Percentiles rank a stretch among this genome's conserved stretches.
Evolutionary conservation across 1,140 invertebrate genomes (phyloP).

Genomic region (Orchestia grillus): DNA sequence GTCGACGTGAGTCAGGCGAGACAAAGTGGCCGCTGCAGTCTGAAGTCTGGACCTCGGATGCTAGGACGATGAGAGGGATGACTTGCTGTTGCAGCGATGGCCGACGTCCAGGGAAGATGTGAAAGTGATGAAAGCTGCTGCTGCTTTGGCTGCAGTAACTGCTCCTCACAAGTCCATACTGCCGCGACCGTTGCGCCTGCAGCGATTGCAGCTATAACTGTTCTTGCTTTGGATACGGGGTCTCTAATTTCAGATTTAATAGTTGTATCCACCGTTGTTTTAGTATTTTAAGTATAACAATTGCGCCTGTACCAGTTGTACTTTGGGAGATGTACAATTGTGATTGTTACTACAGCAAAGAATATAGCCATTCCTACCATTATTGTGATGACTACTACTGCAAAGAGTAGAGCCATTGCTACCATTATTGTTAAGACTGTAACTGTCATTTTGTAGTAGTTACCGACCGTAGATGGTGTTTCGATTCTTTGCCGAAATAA

Average conservation of each 20-base stretch:
- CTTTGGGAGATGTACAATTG: too few relatives aligned
- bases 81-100: neutral
- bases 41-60: neutral
- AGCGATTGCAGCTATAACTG: neutral
- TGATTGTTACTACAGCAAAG: too few relatives aligned
- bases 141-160: neutral
- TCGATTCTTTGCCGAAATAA: neutral
- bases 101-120: neutral
- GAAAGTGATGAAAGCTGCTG: slow-evolving; percentile 46
- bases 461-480: too few relatives aligned
- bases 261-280: neutral
- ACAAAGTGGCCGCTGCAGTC: neutral
- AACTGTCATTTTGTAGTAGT: neutral
- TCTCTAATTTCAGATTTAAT: neutral
- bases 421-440: neutral
- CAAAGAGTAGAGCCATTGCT: neutral
- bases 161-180: neutral
- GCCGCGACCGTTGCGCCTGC: too few relatives aligned
- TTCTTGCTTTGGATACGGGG: neutral
- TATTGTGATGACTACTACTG: too few relatives aligned
- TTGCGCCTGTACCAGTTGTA: too few relatives aligned
- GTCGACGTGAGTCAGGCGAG: neutral
- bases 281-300: too few relatives aligned
- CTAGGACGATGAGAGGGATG: neutral
- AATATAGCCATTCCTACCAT: too few relatives aligned